Evolutionary conservation across 2,797 vertebrate genomes (phyloP).

Genomic region (Halcyon badia): DNA sequence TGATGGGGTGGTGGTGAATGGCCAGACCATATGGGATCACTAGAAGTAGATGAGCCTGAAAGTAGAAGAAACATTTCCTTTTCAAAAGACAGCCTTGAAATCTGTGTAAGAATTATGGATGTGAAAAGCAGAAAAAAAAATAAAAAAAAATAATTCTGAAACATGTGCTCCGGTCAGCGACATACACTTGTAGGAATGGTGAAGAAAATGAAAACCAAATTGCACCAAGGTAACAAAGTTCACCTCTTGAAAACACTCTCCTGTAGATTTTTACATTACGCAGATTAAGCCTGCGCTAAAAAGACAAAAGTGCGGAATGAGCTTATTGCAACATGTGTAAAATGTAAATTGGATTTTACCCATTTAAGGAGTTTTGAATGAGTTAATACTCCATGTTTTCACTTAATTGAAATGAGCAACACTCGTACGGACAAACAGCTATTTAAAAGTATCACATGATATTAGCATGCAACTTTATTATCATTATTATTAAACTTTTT

Average conservation of each 20-base stretch:
- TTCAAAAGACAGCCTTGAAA: conserved; percentile 30
- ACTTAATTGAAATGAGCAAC: not conserved
- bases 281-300: not conserved
- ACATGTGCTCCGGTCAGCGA: not conserved
- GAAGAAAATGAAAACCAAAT: not conserved
- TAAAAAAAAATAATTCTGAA: not conserved
- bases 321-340: not conserved
- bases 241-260: not conserved
- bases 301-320: not conserved
- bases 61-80: conserved; percentile 59
- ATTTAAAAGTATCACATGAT: not conserved
- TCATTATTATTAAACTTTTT: not conserved
- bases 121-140: not conserved
- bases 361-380: not conserved
- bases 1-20: conserved; percentile 95
- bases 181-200: not conserved
- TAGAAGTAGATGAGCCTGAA: conserved; percentile 88
- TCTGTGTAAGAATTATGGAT: not conserved
- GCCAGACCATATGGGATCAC: conserved; percentile 93
- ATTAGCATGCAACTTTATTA: not conserved
- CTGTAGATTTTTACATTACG: not conserved
- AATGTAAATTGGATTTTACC: not conserved
- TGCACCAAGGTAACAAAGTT: not conserved
- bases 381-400: not conserved
- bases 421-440: not conserved